Evolutionary conservation across 2,113 vertebrate species (phyloP).

Genomic region (Amblyopsis rosae): DNA sequence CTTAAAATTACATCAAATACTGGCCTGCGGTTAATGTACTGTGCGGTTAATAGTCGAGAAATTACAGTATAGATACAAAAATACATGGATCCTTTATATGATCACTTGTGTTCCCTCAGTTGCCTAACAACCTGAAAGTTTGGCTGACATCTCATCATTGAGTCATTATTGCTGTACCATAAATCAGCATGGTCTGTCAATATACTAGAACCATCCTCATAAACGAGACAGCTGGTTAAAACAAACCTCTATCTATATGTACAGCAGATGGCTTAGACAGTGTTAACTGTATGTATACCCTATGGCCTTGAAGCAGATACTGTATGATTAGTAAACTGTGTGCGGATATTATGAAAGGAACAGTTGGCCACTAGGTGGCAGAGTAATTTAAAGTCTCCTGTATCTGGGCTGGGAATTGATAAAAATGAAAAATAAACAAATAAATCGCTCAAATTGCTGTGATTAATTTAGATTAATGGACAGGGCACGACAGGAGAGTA

Average conservation of each 20-base stretch:
- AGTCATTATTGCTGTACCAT: slow-evolving; percentile 42
- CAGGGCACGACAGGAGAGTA: too few relatives aligned
- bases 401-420: too few relatives aligned
- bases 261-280: slow-evolving; percentile 2
- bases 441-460: too few relatives aligned
- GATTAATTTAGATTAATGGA: too few relatives aligned
- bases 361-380: too few relatives aligned
- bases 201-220: background rate
- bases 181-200: background rate
- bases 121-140: slow-evolving; percentile 62
- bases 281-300: background rate
- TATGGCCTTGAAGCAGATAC: background rate
- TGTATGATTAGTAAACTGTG: too few relatives aligned
- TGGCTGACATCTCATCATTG: slow-evolving; percentile 40
- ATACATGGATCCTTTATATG: slow-evolving; percentile 40
- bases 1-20: too few relatives aligned
- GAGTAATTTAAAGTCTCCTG: too few relatives aligned
- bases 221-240: slow-evolving; percentile 33
- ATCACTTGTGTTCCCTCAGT: slow-evolving; percentile 42
- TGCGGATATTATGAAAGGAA: too few relatives aligned
- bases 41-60: background rate
- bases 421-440: too few relatives aligned
- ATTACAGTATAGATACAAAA: slow-evolving; percentile 32
- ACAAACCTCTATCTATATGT: background rate
- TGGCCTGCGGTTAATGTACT: too few relatives aligned